Evolutionary conservation across 2,797 vertebrate genomes (phyloP).

Genomic region (Prunella strophiata): DNA sequence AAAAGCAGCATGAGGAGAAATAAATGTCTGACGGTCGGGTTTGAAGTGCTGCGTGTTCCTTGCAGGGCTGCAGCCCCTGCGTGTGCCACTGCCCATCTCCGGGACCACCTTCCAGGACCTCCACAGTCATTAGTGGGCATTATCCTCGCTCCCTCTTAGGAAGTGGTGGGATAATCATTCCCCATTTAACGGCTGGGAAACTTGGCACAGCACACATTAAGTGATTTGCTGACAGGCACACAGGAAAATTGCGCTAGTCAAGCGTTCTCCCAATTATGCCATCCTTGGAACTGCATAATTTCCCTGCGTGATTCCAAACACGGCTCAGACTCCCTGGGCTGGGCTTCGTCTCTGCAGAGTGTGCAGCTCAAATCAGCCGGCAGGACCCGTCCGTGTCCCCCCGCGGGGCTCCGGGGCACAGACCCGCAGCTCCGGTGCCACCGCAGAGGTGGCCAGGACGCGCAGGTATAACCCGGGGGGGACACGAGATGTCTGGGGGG

Average conservation of each 20-base stretch:
- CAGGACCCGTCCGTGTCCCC: accelerated
- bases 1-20: background rate
- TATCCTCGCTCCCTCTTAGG: background rate
- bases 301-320: background rate
- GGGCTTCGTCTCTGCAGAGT: background rate
- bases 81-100: background rate
- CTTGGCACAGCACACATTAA: background rate
- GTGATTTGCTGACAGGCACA: conserved; percentile 21
- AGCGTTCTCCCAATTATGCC: background rate
- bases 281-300: background rate
- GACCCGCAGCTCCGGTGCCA: accelerated
- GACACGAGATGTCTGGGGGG: accelerated
- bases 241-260: background rate
- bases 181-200: background rate
- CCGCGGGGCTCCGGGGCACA: background rate
- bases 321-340: accelerated
- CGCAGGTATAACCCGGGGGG: background rate
- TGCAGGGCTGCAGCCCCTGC: background rate
- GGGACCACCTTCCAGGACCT: background rate
- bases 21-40: background rate
- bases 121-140: background rate
- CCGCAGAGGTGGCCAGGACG: accelerated
- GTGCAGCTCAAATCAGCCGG: accelerated
- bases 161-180: background rate
- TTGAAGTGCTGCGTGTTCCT: background rate